Conservation (phyloP, 64 coral and sea anemone genomes). For the Actinia tenebrosa region DNA sequence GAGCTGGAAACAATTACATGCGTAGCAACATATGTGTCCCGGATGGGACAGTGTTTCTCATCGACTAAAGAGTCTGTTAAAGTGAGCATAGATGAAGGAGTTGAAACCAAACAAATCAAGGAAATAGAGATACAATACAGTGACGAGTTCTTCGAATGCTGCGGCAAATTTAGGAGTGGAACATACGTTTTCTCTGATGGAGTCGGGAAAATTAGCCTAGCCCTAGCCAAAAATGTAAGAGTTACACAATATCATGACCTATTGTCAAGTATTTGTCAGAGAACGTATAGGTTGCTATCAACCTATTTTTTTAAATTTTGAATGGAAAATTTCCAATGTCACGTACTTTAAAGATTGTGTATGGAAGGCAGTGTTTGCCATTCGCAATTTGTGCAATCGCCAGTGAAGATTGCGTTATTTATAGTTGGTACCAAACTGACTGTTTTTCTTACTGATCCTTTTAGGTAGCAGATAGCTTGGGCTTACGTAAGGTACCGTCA, state of each 20-base stretch:
- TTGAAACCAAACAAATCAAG: conserved; percentile 22
- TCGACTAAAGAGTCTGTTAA: conserved; percentile 76
- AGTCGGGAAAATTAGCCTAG: conserved; percentile 72
- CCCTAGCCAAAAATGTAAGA: conserved; percentile 68
- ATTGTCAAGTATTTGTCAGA: too few species aligned
- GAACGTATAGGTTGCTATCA: too few species aligned
- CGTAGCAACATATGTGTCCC: conserved; percentile 82
- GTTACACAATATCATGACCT: too few species aligned
- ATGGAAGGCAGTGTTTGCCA: too few species aligned
- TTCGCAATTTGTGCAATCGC: too few species aligned
- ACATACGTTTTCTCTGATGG: conserved; percentile 88
- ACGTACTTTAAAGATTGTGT: too few species aligned
- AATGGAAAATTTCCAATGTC: too few species aligned
- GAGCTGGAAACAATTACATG: conserved; percentile 70
- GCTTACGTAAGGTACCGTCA: conserved; percentile 44
- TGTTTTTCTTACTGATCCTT: not conserved
- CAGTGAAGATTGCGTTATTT: too few species aligned
- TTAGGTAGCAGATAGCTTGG: conserved; percentile 72
- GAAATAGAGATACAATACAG: conserved; percentile 52
- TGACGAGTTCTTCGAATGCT: conserved; percentile 49
- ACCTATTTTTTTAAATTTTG: too few species aligned
- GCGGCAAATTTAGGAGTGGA: conserved; percentile 28
- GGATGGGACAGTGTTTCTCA: conserved; percentile 94
- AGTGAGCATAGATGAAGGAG: conserved; percentile 45
- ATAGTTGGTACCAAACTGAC: not conserved